phyloP scores from a whole-genome alignment of 2,888 invertebrate species.

The Liopterus haemorrhoidalis region DNA sequence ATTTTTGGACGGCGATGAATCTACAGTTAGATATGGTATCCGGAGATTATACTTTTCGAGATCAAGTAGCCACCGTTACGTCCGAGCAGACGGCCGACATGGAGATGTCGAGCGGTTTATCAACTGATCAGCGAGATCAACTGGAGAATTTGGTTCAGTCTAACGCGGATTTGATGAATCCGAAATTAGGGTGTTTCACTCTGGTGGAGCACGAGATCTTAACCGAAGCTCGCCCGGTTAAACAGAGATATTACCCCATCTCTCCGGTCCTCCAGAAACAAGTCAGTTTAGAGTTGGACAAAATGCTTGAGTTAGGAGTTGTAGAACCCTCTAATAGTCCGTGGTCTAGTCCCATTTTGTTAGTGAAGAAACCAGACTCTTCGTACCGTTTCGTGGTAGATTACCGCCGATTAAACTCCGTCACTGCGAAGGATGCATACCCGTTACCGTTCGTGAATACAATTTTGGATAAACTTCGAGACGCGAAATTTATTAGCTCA shows the following conservation, averaged over 20 bases:
- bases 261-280: conserved; percentile 14
- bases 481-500: background rate
- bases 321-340: conserved; percentile 9
- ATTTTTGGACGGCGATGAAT: no score
- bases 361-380: conserved; percentile 8
- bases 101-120: no score
- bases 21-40: no score
- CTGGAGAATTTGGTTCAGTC: no score
- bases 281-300: conserved; percentile 4
- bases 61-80: no score
- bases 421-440: conserved; percentile 15
- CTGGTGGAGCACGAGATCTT: conserved; percentile 19
- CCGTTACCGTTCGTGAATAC: background rate
- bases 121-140: no score
- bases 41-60: no score
- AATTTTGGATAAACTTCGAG: background rate
- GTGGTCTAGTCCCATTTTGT: conserved; percentile 9
- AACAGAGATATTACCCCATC: conserved; percentile 18
- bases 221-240: conserved; percentile 13
- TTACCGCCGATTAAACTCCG: conserved; percentile 9
- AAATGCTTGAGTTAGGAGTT: conserved; percentile 7
- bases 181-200: conserved; percentile 16
- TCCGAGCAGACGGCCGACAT: no score
- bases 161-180: conserved; percentile 17
- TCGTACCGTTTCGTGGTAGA: conserved; percentile 11